Conservation (phyloP, 1,140 invertebrate genomes). For the Ooceraea biroi region DNA sequence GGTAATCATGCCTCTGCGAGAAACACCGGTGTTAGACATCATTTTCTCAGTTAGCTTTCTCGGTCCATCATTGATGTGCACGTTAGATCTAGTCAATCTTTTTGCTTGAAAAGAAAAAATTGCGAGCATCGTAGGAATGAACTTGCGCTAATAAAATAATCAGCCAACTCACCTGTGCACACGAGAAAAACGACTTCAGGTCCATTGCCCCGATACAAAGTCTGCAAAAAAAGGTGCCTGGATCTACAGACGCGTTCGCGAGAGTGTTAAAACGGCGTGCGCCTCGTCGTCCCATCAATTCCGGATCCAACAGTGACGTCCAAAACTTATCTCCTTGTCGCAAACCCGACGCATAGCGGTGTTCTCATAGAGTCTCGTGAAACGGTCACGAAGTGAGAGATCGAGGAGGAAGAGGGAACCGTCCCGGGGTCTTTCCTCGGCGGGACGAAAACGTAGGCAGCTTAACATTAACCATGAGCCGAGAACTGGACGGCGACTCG, state of each 20-base stretch:
- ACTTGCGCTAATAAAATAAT: too few species aligned
- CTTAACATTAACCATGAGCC: slow-evolving; percentile 66
- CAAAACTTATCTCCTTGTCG: slow-evolving; percentile 9
- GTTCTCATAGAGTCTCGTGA: slow-evolving; percentile 51
- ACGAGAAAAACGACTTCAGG: too few species aligned
- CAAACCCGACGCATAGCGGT: not conserved
- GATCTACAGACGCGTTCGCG: not conserved
- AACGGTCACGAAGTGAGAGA: not conserved
- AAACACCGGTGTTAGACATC: too few species aligned
- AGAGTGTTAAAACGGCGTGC: not conserved
- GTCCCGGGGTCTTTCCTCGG: slow-evolving; percentile 38
- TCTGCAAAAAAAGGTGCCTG: not conserved
- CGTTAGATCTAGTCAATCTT: too few species aligned
- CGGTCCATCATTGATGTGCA: too few species aligned
- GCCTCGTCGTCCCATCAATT: not conserved
- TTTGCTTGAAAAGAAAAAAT: too few species aligned
- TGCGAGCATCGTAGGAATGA: too few species aligned
- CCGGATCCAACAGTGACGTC: not conserved
- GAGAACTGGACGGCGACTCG: slow-evolving; percentile 64
- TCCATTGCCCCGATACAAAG: not conserved
- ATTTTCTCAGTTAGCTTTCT: too few species aligned
- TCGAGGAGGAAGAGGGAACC: not conserved
- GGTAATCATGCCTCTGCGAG: too few species aligned
- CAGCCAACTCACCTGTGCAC: too few species aligned
- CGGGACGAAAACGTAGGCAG: slow-evolving; percentile 74